These are phyloP conservation scores for Tragulus kanchil DNA, from an alignment of 2,113 vertebrate species.

Conservation along the genomic window DNA sequence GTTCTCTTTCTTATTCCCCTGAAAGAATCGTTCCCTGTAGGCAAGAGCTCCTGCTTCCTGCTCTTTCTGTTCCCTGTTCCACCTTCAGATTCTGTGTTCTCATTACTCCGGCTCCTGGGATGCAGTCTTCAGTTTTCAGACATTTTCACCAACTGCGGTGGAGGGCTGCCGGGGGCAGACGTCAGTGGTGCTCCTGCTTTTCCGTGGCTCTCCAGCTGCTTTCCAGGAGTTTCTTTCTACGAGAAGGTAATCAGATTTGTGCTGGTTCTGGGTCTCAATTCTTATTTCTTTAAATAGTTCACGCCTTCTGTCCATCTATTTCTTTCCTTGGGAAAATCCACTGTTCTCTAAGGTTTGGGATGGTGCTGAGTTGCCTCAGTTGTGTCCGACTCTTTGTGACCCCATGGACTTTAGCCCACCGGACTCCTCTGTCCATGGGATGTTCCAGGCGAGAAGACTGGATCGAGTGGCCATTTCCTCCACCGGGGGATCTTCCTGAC, in stretches of 20 bases:
- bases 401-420: background rate
- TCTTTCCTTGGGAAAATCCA: background rate
- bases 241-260: background rate
- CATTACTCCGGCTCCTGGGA: background rate
- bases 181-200: accelerated
- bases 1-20: background rate
- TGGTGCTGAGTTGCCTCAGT: background rate
- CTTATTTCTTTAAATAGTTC: background rate
- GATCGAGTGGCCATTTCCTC: background rate
- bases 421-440: background rate
- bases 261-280: background rate
- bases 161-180: accelerated
- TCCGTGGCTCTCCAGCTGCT: background rate
- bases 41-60: background rate
- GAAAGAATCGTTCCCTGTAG: background rate
- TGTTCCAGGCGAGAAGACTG: background rate
- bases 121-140: background rate
- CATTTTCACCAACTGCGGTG: background rate
- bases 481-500: background rate
- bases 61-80: background rate
- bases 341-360: background rate
- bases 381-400: background rate
- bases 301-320: background rate
- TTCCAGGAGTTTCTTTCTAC: background rate
- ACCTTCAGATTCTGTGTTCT: background rate